phyloP scores from a whole-genome alignment of 1,140 invertebrate genomes.

The Drosophila funebris region DNA sequence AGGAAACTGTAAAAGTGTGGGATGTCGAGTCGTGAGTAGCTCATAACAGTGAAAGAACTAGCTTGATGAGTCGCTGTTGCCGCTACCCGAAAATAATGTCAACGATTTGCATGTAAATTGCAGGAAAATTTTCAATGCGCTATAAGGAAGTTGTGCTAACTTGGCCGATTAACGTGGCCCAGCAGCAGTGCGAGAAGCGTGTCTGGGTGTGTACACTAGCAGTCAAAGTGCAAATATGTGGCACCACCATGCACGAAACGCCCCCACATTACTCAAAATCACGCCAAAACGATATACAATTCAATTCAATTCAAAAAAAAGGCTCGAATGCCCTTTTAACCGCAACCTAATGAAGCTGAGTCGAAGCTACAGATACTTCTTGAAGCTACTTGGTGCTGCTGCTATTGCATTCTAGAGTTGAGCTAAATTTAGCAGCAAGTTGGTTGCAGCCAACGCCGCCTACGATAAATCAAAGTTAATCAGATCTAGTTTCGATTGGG shows the following conservation, averaged over 20 bases:
- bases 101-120: conserved; percentile 72
- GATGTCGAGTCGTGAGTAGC: conserved; percentile 62
- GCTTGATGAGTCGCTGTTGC: conserved; percentile 42
- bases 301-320: conserved; percentile 52
- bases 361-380: neutral
- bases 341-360: conserved; percentile 71
- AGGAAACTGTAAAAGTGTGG: conserved; percentile 41
- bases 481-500: conserved; percentile 80
- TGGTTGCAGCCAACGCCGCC: conserved; percentile 47
- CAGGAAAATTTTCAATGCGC: conserved; percentile 13
- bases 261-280: conserved; percentile 76
- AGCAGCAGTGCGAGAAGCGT: neutral
- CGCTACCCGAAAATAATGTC: conserved; percentile 57
- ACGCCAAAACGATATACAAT: conserved; percentile 64
- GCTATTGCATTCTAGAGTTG: conserved; percentile 1
- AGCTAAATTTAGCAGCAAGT: conserved; percentile 66
- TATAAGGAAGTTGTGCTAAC: conserved; percentile 66
- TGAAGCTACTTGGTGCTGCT: neutral
- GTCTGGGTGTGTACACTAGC: conserved; percentile 9
- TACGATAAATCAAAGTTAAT: conserved; percentile 81
- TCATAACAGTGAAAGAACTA: conserved; percentile 52
- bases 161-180: conserved; percentile 64
- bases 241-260: conserved; percentile 43
- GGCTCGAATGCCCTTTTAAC: conserved; percentile 54
- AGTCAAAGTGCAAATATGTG: conserved; percentile 78